Evolutionary conservation across 2,797 vertebrate genomes (phyloP), one percentile per base, ranked within the genome.

Genomic region (Eulemur mongoz): DNA sequence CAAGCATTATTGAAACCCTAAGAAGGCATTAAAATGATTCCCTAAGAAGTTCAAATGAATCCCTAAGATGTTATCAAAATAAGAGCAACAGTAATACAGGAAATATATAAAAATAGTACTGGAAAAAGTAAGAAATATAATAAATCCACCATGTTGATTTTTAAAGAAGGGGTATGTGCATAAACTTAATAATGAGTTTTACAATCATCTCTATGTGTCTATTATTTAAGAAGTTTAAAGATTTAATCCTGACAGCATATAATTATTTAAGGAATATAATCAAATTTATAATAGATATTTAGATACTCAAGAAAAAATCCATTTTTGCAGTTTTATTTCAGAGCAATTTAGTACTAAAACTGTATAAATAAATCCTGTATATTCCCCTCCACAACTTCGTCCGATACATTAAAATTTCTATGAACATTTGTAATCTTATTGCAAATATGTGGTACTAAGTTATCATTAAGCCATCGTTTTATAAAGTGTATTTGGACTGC

Each of bases 11-110:
- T 81, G 27, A 88, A 67, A 75, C 27, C 32, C 7, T 90, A 25
- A 84, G 72, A 76, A 94, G n/a, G 11, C 72, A 85, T 93, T 11
- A 75, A 65, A 90, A 95, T 48, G n/a, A 32, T 61, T 82, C 63
- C 38, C 27, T 80, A 83, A 35, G 27, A 79, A 35, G 13, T 54
- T 54, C 52, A 54, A 50, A 32, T 25, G 14, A 73, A 78, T 90
- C 17, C 38, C n/a, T 84, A 75, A 35, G 27, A 79, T 32, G 7
- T 63, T 85, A 25, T 72, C 20, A 89, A 70, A 85, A 57, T 80
- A 81, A 35, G 2, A 91, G 17, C 38, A 14, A 17, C 27, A 54
- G 10, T 94, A 50, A 48, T 22, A 70, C 9, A 80, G 61, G 25
- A 73, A 63, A 70, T 30, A 52, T 5, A 38, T 2, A 69, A 57